phyloP scores from a whole-genome alignment of 2,113 vertebrate species.

The Sylvietta virens region DNA sequence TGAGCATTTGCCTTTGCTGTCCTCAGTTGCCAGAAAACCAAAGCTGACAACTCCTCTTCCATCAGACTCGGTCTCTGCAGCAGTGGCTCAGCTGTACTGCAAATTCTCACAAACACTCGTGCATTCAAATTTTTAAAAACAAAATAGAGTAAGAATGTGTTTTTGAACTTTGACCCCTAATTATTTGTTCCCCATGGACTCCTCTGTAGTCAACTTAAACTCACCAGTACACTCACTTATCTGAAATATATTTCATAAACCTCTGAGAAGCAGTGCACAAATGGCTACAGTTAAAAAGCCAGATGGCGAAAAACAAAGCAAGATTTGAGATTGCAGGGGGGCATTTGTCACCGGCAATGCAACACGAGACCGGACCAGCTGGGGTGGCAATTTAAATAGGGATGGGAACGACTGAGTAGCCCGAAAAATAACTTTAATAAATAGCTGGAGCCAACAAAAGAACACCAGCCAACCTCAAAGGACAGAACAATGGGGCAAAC shows the following conservation, averaged over 20 bases:
- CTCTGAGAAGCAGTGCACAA: not conserved
- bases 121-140: not conserved
- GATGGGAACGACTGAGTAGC: not conserved
- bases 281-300: not conserved
- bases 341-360: not conserved
- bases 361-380: not conserved
- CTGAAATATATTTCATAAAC: not conserved
- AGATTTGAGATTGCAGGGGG: not conserved
- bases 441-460: not conserved
- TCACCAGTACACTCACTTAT: not conserved
- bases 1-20: not conserved
- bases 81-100: not conserved
- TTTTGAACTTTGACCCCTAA: not conserved
- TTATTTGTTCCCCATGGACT: not conserved
- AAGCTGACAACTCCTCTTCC: not conserved
- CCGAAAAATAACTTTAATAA: not conserved
- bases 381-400: not conserved
- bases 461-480: not conserved
- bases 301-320: not conserved
- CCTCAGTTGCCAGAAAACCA: not conserved
- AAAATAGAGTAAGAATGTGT: not conserved
- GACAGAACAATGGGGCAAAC: not conserved
- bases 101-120: accelerated
- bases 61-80: not conserved
- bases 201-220: not conserved